Percentiles rank a stretch among this genome's conserved stretches.
These are phyloP conservation scores for Dryobates pubescens DNA, from an alignment of 2,797 vertebrate genomes.

Conservation along the genomic window DNA sequence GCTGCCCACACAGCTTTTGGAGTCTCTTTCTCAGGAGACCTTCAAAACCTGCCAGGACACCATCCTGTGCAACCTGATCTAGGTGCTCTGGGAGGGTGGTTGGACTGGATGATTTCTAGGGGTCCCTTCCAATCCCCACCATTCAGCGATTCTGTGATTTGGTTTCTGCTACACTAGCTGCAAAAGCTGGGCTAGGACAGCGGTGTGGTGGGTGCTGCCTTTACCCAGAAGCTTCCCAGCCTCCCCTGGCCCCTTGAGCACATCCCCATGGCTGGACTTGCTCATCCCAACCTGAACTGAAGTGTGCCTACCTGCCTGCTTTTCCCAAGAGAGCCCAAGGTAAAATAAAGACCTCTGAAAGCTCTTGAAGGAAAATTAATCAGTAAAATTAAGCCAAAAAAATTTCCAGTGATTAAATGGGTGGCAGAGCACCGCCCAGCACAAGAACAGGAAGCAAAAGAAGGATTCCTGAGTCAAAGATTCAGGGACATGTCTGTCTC, in stretches of 20 bases:
- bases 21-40: too few relatives aligned
- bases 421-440: background rate
- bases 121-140: too few relatives aligned
- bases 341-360: background rate
- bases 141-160: too few relatives aligned
- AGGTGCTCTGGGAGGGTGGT: too few relatives aligned
- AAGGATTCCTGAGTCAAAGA: background rate
- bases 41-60: too few relatives aligned
- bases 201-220: rapidly evolving
- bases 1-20: too few relatives aligned
- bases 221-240: background rate
- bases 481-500: background rate
- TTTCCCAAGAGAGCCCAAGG: background rate
- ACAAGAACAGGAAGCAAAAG: background rate
- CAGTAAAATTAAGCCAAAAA: background rate
- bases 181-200: background rate
- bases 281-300: background rate
- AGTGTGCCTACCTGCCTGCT: background rate
- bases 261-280: background rate
- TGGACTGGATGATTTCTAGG: too few relatives aligned
- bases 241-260: rapidly evolving
- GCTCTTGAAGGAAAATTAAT: background rate
- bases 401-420: background rate
- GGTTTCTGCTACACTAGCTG: background rate
- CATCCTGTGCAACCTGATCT: too few relatives aligned